Base-by-base conservation (phyloP, 2,113 vertebrate genomes). In the Alectura lathami region DNA sequence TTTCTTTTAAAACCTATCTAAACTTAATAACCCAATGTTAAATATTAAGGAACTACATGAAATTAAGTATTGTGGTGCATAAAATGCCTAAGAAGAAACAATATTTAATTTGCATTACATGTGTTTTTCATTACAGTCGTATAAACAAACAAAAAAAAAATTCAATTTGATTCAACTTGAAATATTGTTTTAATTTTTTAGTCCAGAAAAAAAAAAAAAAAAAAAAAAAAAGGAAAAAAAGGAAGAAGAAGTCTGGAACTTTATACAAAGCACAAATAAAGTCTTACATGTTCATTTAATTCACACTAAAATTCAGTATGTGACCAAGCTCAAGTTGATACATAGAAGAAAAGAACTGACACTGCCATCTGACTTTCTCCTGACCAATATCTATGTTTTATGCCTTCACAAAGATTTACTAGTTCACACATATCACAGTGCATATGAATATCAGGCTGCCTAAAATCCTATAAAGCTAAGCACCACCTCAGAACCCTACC, bases 391-490 rank as follows among this genome's bases (percentile, higher is more conserved):
- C 16, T 60, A 6, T 47, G 26, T 47, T 87, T 90, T 88, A 29
- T 79, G 43, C 34, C 34, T 54, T 89, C 57, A 68, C 18, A 54
- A 8, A 57, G 12, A 45, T 24, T n/a, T 91, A 81, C 54, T 59
- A 57, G 15, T 36, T 81, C 27, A 47, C 17, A 42, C 43, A n/a
- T 51, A 67, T 50, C 48, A 76, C 23, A 50, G 36, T 79, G 26
- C 27, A 56, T 0, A 0, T 30, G 11, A 6, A 17, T 50, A 69
- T 76, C 45, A 60, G 8, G 17, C 72, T 80, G 24, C 3, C 42
- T 80, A 2, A 36, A 2, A 4, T 56, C 47, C 47, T 54, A 42
- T 24, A 67, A 82, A 30, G 18, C 3, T 38, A 5, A 24, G 13
- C 40, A 82, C 47, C 20, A 27, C 7, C 30, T 17, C 36, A 62